Conservation (phyloP, 2,797 vertebrate genomes). For the Coregonus ussuriensis region DNA sequence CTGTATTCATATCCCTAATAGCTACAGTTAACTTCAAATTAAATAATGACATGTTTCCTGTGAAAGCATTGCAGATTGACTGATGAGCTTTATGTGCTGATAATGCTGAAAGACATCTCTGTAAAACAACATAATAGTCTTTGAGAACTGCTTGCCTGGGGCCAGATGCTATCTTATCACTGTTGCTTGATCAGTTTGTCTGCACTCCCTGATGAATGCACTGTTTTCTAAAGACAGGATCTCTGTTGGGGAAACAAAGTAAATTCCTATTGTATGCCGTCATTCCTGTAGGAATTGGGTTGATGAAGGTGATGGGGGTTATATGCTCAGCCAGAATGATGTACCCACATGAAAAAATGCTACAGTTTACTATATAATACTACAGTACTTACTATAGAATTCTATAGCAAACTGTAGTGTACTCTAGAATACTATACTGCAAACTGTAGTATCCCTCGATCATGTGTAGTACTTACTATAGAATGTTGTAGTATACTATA, state of each 20-base stretch:
- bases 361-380: too few species aligned
- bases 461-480: too few species aligned
- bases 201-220: constrained; percentile 27
- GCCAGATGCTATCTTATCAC: constrained; percentile 53
- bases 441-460: too few species aligned
- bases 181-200: constrained; percentile 38
- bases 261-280: constrained; percentile 23
- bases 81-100: constrained; percentile 23
- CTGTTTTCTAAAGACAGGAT: constrained; percentile 31
- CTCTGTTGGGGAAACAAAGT: constrained; percentile 27
- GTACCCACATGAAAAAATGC: neutral
- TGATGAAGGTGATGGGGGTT: neutral
- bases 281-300: constrained; percentile 15
- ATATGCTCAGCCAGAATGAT: neutral
- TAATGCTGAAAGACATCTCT: constrained; percentile 8
- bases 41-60: constrained; percentile 17
- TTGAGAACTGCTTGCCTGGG: constrained; percentile 11
- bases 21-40: neutral
- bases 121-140: neutral
- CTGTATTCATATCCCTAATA: neutral
- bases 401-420: too few species aligned
- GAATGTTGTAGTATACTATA: too few species aligned
- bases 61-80: constrained; percentile 4
- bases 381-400: too few species aligned
- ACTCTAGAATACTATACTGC: too few species aligned